Conservation (phyloP, 2,797 vertebrate genomes). For the Sebastes kiyomatsui region DNA sequence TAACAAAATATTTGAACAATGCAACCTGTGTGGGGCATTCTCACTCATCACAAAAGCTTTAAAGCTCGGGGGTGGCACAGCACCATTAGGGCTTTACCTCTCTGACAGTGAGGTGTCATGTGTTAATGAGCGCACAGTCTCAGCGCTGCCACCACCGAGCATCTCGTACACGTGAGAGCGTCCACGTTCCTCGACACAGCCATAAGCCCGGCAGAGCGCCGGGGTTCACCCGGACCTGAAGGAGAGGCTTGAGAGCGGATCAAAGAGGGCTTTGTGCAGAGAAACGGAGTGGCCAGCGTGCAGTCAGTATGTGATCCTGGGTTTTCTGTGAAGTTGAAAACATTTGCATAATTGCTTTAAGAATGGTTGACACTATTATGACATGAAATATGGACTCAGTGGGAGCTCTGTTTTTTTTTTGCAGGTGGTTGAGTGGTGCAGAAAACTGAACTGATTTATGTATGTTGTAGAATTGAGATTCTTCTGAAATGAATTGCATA, state of each 20-base stretch:
- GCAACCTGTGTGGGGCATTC: background rate
- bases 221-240: constrained; percentile 36
- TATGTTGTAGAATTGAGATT: background rate
- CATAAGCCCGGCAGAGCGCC: constrained; percentile 29
- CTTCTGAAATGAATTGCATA: constrained; percentile 19
- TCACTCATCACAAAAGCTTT: constrained; percentile 17
- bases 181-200: constrained; percentile 32
- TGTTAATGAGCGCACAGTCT: constrained; percentile 54
- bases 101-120: constrained; percentile 62
- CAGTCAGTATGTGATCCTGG: constrained; percentile 29
- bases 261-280: constrained; percentile 68
- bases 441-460: constrained; percentile 18
- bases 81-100: constrained; percentile 18
- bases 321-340: constrained; percentile 23
- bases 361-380: constrained; percentile 20
- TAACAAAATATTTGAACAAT: background rate
- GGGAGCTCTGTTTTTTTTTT: background rate
- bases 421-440: background rate
- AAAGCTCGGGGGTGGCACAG: background rate
- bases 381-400: background rate
- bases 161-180: constrained; percentile 29
- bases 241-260: constrained; percentile 52
- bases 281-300: constrained; percentile 30
- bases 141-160: constrained; percentile 9
- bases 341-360: constrained; percentile 45